Evolutionary conservation across 1,140 invertebrate genomes (phyloP), one percentile per base, ranked within the genome.

Genomic region (Gerris buenoi): DNA sequence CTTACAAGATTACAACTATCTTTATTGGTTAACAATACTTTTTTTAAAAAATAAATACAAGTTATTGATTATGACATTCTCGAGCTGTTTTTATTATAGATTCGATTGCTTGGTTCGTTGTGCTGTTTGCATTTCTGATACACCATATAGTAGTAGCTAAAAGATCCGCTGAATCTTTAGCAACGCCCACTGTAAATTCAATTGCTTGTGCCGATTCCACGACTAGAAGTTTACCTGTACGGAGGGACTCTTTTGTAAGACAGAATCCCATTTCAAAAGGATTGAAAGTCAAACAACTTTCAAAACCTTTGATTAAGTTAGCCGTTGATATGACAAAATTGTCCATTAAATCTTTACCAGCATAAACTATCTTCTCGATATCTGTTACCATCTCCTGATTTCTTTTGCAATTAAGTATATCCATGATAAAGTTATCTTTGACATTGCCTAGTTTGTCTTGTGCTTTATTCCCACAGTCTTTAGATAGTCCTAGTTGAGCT

Each of bases 361-460:
- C 3, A 60, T 60, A 60, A 10, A 60, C 15, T 22, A 60, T 60
- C 23, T 15, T 25, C 22, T 60, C 58, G 23, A 60, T 22, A 60
- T 60, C 58, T 60, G 15, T 25, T 25, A 60, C 5, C 15, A 60
- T 25, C 5, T 22, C 23, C 23, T 60, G 15, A 22, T 22, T 60
- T 5, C 23, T 25, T 22, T 60, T 5, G 23, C 58, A 60, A 22
- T 60, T 60, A 5, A 60, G 22, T 5, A 60, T 5, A 22, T 25
- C 23, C 58, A 60, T 60, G 10, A 60, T 60, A 60, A 60, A 60
- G 58, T 60, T 60, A 60, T 60, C 58, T 15, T 60, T 15, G 58
- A 60, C 23, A 22, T 13, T 60, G 3, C 23, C 58, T 60, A 60
- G 23, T 13, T 25, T 22, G 22, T 5, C 58, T 15, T 25, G 15